These are phyloP conservation scores for Paguma larvata DNA, from an alignment of 2,797 vertebrate genomes.

Conservation along the genomic window DNA sequence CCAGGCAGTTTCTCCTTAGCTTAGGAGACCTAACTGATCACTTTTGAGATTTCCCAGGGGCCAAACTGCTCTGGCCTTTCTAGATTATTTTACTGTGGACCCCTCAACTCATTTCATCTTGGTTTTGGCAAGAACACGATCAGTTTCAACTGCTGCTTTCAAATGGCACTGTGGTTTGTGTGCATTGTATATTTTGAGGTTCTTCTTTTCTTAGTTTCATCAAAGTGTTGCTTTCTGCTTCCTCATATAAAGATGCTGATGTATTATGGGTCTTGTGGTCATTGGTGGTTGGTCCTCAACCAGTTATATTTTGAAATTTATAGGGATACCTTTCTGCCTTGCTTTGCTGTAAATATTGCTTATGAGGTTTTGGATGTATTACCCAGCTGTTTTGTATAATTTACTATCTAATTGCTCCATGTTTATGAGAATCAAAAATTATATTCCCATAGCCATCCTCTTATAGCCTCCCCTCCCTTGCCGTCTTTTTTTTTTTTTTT, in stretches of 20 bases:
- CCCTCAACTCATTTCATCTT: neutral
- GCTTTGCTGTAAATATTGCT: neutral
- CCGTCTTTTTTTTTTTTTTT: neutral
- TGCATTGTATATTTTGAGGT: neutral
- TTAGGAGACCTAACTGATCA: no score
- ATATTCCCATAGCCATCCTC: neutral
- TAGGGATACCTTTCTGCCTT: neutral
- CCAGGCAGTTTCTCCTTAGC: neutral
- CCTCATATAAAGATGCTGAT: neutral
- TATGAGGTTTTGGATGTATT: neutral
- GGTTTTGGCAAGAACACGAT: neutral
- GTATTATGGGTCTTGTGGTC: neutral
- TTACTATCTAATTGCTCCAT: neutral
- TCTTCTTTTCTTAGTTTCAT: neutral
- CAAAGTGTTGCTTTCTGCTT: neutral
- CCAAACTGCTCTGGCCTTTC: neutral
- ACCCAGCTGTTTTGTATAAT: neutral
- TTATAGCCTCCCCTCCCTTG: neutral
- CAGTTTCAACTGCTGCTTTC: neutral
- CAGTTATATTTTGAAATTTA: neutral
- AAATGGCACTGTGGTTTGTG: neutral
- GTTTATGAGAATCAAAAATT: neutral
- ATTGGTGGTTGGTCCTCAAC: neutral
- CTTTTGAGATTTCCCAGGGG: neutral
- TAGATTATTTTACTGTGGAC: neutral